These are phyloP conservation scores for Agrenia bidenticulata DNA, from an alignment of 2,888 invertebrate species.

Conservation along the genomic window DNA sequence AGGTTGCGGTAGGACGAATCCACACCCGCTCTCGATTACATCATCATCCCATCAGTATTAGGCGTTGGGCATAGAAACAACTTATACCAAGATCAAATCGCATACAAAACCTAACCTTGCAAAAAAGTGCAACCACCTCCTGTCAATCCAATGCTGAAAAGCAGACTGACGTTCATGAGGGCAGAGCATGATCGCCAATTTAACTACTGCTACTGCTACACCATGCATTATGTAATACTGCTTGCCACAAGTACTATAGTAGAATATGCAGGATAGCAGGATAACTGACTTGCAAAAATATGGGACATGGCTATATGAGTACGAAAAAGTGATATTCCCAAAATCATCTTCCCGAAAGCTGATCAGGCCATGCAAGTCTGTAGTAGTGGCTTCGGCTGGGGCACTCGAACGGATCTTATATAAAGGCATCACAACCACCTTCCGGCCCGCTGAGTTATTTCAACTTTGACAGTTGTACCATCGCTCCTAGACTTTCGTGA, in stretches of 20 bases:
- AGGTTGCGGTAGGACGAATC: no score
- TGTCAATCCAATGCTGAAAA: not conserved
- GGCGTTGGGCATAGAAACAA: not conserved
- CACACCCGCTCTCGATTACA: no score
- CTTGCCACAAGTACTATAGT: not conserved
- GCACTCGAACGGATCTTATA: no score
- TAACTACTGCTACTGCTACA: not conserved
- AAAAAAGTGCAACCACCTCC: constrained; percentile 7
- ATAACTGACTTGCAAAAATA: not conserved
- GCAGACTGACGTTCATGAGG: not conserved
- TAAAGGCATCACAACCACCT: no score
- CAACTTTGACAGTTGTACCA: no score
- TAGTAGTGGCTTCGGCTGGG: no score
- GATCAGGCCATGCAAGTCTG: no score
- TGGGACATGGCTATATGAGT: not conserved
- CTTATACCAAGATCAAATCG: not conserved
- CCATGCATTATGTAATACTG: no score
- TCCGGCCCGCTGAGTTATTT: no score
- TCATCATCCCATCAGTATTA: not conserved
- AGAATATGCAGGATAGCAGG: not conserved
- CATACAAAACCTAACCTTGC: not conserved
- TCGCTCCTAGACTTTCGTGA: no score
- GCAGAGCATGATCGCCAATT: not conserved
- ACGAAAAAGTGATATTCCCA: no score
- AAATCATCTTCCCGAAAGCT: no score